Conservation (phyloP, 2,888 invertebrate genomes). For the Cerastis leucographa region DNA sequence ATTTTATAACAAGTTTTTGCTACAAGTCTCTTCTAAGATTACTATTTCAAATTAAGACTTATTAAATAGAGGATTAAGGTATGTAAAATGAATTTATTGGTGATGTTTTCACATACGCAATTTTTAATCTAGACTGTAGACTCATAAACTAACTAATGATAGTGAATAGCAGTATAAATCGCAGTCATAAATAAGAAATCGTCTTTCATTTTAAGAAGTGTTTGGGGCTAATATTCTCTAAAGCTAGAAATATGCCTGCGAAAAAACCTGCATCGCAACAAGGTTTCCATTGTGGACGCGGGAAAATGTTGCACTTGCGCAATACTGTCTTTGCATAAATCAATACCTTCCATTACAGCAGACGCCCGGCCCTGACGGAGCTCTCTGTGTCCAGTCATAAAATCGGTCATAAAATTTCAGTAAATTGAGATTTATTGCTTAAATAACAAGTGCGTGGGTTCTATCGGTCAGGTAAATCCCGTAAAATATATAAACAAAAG, state of each 20-base stretch:
- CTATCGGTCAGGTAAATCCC: slow-evolving; percentile 7
- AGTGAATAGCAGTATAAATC: too few species aligned
- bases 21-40: background rate
- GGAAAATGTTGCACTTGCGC: slow-evolving; percentile 56
- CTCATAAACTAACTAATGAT: background rate
- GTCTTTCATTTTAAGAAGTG: background rate
- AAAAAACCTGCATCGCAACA: slow-evolving; percentile 14
- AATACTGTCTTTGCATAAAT: slow-evolving; percentile 34
- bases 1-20: background rate
- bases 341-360: slow-evolving; percentile 35
- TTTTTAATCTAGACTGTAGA: background rate
- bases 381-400: background rate
- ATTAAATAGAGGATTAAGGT: background rate
- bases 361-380: slow-evolving; percentile 10
- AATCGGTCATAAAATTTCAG: background rate
- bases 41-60: background rate
- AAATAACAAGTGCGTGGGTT: background rate
- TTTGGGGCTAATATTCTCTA: background rate
- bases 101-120: too few species aligned
- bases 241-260: background rate
- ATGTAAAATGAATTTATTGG: background rate
- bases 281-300: background rate
- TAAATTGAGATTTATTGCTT: background rate
- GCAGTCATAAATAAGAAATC: background rate
- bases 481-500: too few species aligned